phyloP scores from a whole-genome alignment of 1,140 invertebrate species.

The Acyrthosiphon pisum region DNA sequence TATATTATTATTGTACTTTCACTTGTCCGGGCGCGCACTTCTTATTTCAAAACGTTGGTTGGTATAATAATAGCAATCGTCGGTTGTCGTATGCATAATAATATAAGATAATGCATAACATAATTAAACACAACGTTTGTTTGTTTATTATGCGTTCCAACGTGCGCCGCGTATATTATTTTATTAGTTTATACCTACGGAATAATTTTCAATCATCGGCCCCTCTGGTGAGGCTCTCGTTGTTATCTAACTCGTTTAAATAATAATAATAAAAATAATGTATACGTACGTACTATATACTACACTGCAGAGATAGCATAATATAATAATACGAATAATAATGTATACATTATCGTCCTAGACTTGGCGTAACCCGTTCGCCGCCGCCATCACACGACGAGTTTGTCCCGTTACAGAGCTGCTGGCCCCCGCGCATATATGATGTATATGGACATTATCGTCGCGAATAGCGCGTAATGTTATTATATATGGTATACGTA shows the following conservation, averaged over 20 bases:
- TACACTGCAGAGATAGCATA: background rate
- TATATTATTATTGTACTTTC: background rate
- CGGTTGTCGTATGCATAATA: background rate
- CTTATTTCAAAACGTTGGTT: background rate
- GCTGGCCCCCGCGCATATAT: background rate
- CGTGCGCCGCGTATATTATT: background rate
- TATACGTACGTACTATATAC: background rate
- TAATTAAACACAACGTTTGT: background rate
- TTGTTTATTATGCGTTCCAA: background rate
- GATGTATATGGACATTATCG: background rate
- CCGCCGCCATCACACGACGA: background rate
- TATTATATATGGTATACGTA: background rate
- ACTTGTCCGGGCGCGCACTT: background rate
- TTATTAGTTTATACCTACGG: background rate
- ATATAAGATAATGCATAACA: background rate
- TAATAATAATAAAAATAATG: slow-evolving; percentile 29
- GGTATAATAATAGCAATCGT: background rate
- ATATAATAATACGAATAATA: slow-evolving; percentile 3
- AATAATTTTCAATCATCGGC: background rate
- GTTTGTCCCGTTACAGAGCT: slow-evolving; percentile 41
- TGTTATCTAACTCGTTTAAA: slow-evolving; percentile 43
- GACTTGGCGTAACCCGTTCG: background rate
- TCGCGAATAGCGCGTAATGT: background rate
- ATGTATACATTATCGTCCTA: background rate
- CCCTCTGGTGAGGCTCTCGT: background rate